Conservation (phyloP, 2,797 vertebrate genomes). For the Sylvia borin region DNA sequence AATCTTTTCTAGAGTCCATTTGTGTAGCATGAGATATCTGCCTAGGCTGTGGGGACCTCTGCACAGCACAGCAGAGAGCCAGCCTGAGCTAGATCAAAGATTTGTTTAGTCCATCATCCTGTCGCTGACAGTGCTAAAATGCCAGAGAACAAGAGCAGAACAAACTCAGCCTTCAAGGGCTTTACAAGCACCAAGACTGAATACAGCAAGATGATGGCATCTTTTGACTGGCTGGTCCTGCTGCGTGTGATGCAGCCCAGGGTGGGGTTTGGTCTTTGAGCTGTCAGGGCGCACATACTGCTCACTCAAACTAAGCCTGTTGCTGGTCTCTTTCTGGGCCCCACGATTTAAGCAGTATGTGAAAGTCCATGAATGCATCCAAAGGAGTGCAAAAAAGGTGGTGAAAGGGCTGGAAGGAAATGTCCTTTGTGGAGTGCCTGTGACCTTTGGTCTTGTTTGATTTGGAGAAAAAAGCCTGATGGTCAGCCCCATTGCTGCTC, state of each 20-base stretch:
- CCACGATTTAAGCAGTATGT: rapidly evolving
- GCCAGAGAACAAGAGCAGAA: background rate
- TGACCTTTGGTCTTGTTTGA: background rate
- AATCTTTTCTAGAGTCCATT: background rate
- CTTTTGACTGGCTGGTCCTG: background rate
- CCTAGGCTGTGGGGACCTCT: background rate
- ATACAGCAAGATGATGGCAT: background rate
- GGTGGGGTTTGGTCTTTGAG: no score
- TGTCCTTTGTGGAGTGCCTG: background rate
- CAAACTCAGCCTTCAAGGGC: background rate
- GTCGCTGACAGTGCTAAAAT: background rate
- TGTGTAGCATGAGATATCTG: background rate
- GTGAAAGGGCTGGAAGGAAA: background rate
- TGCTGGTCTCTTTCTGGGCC: background rate
- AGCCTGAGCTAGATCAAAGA: background rate
- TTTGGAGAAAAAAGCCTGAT: background rate
- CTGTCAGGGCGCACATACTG: background rate
- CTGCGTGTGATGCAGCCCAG: background rate
- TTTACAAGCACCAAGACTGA: background rate
- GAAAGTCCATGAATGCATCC: background rate
- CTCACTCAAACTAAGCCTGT: background rate
- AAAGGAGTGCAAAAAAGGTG: background rate
- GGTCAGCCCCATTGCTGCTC: background rate
- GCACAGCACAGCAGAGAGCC: background rate
- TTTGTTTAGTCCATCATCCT: background rate